Conservation (phyloP, 2,113 vertebrate species). For the Microtus richardsoni region DNA sequence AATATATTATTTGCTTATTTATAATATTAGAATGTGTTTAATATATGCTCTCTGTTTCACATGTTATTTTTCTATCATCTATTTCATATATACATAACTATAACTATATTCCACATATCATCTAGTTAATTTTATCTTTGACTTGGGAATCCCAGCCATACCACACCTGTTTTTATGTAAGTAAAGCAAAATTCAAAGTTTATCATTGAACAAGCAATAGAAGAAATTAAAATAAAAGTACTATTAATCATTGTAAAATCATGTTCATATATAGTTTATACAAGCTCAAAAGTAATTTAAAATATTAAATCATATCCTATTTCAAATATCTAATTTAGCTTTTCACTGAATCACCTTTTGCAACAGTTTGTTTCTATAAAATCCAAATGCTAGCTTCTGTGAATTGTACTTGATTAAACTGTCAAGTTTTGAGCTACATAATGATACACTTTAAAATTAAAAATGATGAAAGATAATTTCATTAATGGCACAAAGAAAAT, state of each 20-base stretch:
- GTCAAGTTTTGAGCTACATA: not conserved
- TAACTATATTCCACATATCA: no score
- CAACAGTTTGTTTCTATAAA: not conserved
- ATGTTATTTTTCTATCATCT: not conserved
- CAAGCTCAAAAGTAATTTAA: not conserved
- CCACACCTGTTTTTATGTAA: not conserved
- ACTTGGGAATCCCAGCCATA: not conserved
- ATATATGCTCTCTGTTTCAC: no score
- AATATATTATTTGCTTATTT: not conserved
- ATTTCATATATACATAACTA: no score
- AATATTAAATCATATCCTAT: not conserved
- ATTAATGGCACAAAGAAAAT: not conserved
- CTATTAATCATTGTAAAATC: not conserved
- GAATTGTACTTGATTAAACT: not conserved
- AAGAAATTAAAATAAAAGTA: not conserved
- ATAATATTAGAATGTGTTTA: not conserved
- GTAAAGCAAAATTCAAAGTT: not conserved
- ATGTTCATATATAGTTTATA: not conserved
- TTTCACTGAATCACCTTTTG: not conserved
- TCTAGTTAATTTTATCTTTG: not conserved
- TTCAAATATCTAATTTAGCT: not conserved
- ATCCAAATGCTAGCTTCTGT: not conserved
- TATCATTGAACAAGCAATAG: not conserved
- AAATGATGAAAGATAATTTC: not conserved
- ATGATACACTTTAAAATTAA: slow-evolving; percentile 8